Percentiles rank a stretch among this genome's conserved stretches.
phyloP scores from a whole-genome alignment of 2,113 vertebrate species.

The Pteropus alecto region DNA sequence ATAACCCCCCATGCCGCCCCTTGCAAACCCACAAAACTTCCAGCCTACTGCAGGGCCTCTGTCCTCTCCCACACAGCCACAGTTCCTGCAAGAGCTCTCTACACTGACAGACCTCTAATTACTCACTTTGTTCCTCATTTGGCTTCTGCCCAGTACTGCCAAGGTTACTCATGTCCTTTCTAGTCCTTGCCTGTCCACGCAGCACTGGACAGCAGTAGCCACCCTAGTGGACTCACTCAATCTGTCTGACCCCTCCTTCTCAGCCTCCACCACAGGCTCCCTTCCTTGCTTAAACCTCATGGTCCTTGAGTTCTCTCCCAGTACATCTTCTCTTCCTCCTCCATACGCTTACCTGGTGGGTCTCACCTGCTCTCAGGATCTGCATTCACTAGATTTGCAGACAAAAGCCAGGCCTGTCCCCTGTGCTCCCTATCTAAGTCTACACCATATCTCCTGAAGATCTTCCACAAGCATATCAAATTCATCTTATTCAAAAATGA shows the following conservation, averaged over 20 bases:
- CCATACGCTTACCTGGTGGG: neutral
- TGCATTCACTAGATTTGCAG: neutral
- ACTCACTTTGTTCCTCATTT: neutral
- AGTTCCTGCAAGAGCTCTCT: neutral
- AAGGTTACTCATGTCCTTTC: neutral
- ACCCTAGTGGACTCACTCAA: no score
- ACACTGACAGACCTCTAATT: neutral
- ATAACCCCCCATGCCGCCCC: accelerated
- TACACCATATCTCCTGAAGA: neutral
- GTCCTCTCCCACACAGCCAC: accelerated
- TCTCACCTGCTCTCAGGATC: neutral
- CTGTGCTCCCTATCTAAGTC: neutral
- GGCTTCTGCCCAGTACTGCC: neutral
- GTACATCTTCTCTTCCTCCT: neutral
- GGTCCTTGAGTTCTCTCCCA: neutral
- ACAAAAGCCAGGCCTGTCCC: neutral
- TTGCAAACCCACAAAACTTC: neutral
- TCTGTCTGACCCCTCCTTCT: neutral
- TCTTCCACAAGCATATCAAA: neutral
- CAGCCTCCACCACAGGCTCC: neutral
- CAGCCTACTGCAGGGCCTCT: no score
- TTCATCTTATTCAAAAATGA: neutral
- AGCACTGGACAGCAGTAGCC: neutral
- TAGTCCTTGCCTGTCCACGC: neutral
- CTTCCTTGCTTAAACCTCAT: neutral